These are phyloP conservation scores for Oithona nana DNA, from an alignment of 2,888 invertebrate genomes.

Conservation along the genomic window DNA sequence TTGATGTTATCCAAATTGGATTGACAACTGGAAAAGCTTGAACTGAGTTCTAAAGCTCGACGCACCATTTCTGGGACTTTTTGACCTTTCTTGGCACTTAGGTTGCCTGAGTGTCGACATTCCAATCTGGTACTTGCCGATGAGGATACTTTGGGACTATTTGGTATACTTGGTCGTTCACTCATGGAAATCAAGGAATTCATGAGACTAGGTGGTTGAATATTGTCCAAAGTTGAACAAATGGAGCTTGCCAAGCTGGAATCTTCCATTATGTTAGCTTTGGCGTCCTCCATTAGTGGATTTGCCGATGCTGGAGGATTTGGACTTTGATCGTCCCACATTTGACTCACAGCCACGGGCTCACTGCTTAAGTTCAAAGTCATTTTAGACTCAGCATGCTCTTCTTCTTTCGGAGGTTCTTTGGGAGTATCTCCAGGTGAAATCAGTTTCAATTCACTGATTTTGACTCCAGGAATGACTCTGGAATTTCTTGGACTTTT, in stretches of 20 bases:
- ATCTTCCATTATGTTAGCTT: conserved; percentile 28
- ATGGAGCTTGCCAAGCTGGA: conserved; percentile 40
- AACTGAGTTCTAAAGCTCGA: conserved; percentile 36
- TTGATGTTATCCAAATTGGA: conserved; percentile 58
- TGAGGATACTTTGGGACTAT: neutral
- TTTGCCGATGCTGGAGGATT: neutral
- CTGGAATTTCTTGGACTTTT: conserved; percentile 13
- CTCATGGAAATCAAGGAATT: conserved; percentile 10
- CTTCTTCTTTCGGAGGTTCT: neutral
- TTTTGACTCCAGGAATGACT: conserved; percentile 12
- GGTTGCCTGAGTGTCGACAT: neutral
- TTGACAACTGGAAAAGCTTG: conserved; percentile 31
- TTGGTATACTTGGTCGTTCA: neutral
- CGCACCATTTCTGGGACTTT: conserved; percentile 46
- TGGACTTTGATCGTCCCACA: neutral
- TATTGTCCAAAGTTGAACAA: conserved; percentile 48
- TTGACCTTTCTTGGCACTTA: conserved; percentile 10
- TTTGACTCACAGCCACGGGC: neutral
- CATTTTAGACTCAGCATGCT: neutral
- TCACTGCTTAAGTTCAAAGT: neutral
- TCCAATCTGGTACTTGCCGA: neutral
- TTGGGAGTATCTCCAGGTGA: neutral
- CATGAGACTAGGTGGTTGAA: conserved; percentile 56
- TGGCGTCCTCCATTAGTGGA: neutral
- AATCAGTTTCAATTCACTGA: conserved; percentile 7